Evolutionary conservation across 2,113 vertebrate genomes (phyloP), one percentile per base, ranked within the genome.

Genomic region (Myxocyprinus asiaticus): DNA sequence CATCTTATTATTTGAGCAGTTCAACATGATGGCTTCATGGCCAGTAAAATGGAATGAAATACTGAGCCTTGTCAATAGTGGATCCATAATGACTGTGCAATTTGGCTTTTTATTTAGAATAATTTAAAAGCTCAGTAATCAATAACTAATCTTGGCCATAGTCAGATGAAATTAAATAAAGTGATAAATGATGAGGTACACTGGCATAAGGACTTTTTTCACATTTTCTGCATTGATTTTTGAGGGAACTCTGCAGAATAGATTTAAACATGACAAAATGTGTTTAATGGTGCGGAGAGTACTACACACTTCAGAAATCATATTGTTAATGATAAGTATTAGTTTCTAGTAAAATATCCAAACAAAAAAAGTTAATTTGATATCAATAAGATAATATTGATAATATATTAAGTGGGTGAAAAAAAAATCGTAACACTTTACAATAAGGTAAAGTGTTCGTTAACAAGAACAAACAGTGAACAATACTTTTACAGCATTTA

Each of bases 81-180:
- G 79, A 91, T 92, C 91, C 76, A 89, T 92, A 90, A 90, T 84
- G 89, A 89, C 86, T 83, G 85, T 88, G 90, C 89, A 90, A 88
- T 90, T 89, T 84, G 71, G 87, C 89, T 89, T 93, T 93, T 90
- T 90, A 91, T 91, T 91, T 90, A 88, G 88, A 88, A 91, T 90
- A 90, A 93, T 92, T 93, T 91, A 92, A 92, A 89, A 87, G 83
- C 85, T 11, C 11, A 43, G 85, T 90, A 88, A 94, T 94, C 92
- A 90, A 94, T 94, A 94, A 91, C 88, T 93, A 92, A 94, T 94
- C 90, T 92, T 64, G 85, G 84, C 76, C 89, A 85, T 90, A 89
- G 91, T 91, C 90, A 87, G 87, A 82, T 77, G 68, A 73, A 64
- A 90, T 89, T 88, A 92, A 91, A 92, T 93, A 91, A 93, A 93